Conservation (phyloP, 2,888 invertebrate species). For the Acleris cristana region DNA sequence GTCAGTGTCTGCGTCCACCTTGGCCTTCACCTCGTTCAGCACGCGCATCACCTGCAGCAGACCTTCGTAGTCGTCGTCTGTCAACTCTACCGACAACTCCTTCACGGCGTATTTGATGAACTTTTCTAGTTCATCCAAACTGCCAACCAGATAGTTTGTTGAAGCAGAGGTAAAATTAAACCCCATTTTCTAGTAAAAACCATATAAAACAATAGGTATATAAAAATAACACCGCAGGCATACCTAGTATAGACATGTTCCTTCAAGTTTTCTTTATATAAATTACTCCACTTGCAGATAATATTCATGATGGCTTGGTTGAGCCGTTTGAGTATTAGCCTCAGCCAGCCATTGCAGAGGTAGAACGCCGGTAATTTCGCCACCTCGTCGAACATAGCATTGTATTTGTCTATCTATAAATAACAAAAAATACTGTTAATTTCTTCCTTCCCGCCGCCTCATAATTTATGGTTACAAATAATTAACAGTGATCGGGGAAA, state of each 20-base stretch:
- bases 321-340: constrained; percentile 90
- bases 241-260: constrained; percentile 90
- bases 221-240: not conserved
- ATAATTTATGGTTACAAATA: not conserved
- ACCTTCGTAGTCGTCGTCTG: constrained; percentile 94
- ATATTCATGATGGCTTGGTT: constrained; percentile 92
- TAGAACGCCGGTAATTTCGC: constrained; percentile 86
- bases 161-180: not conserved
- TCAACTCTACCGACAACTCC: constrained; percentile 88
- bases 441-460: not conserved
- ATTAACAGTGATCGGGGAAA: no score
- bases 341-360: constrained; percentile 91
- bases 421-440: not conserved
- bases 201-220: no score
- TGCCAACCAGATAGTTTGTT: constrained; percentile 54
- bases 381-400: constrained; percentile 89
- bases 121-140: constrained; percentile 89
- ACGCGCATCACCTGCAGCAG: constrained; percentile 93
- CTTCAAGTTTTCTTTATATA: constrained; percentile 93
- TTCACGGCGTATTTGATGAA: constrained; percentile 91
- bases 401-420: constrained; percentile 90
- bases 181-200: not conserved
- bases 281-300: constrained; percentile 94
- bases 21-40: constrained; percentile 90
- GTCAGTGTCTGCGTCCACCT: constrained; percentile 87